These are phyloP conservation scores for Ladona fulva DNA, from an alignment of 1,140 invertebrate genomes.

Conservation along the genomic window DNA sequence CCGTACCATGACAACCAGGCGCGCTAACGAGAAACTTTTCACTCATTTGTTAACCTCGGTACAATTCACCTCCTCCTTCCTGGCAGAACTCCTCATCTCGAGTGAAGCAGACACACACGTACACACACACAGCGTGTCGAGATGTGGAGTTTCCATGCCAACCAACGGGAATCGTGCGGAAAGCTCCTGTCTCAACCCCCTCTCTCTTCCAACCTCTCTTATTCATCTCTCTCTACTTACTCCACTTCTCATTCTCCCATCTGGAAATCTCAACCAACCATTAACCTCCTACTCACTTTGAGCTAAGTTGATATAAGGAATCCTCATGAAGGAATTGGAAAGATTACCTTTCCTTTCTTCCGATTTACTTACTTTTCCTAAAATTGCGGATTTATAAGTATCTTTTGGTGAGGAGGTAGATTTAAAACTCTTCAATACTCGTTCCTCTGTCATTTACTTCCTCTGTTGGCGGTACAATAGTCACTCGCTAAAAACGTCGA, in stretches of 20 bases:
- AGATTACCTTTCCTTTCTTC: not conserved
- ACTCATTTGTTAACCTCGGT: not conserved
- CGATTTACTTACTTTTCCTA: not conserved
- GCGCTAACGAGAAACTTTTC: constrained; percentile 8
- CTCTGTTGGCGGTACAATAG: too few relatives aligned
- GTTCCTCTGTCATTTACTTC: too few relatives aligned
- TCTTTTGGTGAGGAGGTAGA: too few relatives aligned
- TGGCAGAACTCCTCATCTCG: not conserved
- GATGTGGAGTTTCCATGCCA: constrained; percentile 3
- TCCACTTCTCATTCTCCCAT: not conserved
- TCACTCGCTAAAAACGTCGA: too few relatives aligned
- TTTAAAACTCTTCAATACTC: too few relatives aligned
- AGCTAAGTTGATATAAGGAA: not conserved
- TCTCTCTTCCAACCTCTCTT: not conserved
- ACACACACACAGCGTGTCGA: not conserved
- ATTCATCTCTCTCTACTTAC: not conserved
- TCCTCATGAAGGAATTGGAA: not conserved
- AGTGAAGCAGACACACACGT: not conserved
- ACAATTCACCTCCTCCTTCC: not conserved
- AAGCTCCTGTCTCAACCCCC: not conserved
- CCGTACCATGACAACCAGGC: not conserved
- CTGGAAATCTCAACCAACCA: not conserved
- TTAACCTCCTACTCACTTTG: not conserved
- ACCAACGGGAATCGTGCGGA: not conserved
- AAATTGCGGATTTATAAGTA: too few relatives aligned